Conservation (phyloP, 64 coral and sea anemone species). For the Stylophora pistillata region DNA sequence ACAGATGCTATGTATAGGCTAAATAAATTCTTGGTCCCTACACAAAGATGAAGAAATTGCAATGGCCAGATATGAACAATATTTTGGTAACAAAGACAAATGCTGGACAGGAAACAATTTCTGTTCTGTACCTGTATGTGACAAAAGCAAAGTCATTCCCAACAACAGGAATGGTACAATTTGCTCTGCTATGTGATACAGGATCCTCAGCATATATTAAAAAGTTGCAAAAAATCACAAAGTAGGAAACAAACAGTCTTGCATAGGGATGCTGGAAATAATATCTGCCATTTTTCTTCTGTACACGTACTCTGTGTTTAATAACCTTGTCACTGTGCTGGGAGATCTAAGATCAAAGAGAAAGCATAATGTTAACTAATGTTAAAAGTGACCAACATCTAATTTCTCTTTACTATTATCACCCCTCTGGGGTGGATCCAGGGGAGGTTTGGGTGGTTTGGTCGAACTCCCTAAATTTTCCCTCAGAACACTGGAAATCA, state of each 20-base stretch:
- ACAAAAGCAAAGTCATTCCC: conserved; percentile 97
- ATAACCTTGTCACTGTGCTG: not conserved
- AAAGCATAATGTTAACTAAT: not conserved
- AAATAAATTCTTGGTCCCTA: too few relatives aligned
- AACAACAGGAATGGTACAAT: conserved; percentile 78
- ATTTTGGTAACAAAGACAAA: too few relatives aligned
- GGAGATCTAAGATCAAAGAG: not conserved
- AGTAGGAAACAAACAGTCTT: conserved; percentile 82
- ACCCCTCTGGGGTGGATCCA: too few relatives aligned
- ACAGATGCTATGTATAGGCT: too few relatives aligned
- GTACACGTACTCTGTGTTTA: conserved; percentile 65
- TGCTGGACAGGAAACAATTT: too few relatives aligned
- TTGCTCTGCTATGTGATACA: conserved; percentile 82
- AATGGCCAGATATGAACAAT: too few relatives aligned
- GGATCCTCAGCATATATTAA: conserved; percentile 97
- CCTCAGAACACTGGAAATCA: too few relatives aligned
- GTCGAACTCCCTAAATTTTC: too few relatives aligned
- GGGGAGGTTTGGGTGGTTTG: too few relatives aligned
- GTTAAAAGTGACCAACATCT: not conserved
- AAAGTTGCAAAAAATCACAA: conserved; percentile 96
- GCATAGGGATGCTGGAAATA: conserved; percentile 98
- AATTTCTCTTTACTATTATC: too few relatives aligned
- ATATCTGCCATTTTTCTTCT: conserved; percentile 92
- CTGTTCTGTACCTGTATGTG: conserved; percentile 68
- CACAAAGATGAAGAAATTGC: too few relatives aligned